Conservation (phyloP, 2,888 invertebrate genomes). For the Sympetrum striolatum region DNA sequence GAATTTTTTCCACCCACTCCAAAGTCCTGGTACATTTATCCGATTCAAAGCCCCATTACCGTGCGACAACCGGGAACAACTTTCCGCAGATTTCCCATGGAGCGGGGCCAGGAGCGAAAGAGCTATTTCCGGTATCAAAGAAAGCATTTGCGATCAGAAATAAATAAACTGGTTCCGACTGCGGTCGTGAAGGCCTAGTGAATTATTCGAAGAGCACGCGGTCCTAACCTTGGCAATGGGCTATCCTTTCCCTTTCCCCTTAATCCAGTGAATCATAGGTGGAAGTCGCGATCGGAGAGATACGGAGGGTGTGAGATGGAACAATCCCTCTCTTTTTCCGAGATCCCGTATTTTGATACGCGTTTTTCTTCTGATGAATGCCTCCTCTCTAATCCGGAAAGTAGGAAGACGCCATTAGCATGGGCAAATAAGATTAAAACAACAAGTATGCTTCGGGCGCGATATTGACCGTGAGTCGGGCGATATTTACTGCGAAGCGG, state of each 20-base stretch:
- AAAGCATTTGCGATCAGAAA: conserved; percentile 21
- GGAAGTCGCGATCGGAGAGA: background rate
- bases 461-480: no score
- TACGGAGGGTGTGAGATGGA: background rate
- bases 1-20: background rate
- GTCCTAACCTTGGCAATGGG: conserved; percentile 34
- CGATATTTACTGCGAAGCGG: no score
- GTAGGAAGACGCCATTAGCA: background rate
- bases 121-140: conserved; percentile 17
- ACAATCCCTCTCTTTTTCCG: background rate
- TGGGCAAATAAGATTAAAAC: background rate
- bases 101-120: background rate
- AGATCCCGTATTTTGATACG: background rate
- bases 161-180: conserved; percentile 10
- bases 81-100: background rate
- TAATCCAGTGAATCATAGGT: background rate
- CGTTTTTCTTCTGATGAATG: background rate
- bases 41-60: background rate
- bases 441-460: no score
- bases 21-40: background rate
- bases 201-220: conserved; percentile 4
- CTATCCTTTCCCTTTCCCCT: background rate
- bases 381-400: background rate
- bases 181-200: background rate
- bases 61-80: background rate